Conservation (phyloP, 2,888 invertebrate species). For the Aphodius sticticus region DNA sequence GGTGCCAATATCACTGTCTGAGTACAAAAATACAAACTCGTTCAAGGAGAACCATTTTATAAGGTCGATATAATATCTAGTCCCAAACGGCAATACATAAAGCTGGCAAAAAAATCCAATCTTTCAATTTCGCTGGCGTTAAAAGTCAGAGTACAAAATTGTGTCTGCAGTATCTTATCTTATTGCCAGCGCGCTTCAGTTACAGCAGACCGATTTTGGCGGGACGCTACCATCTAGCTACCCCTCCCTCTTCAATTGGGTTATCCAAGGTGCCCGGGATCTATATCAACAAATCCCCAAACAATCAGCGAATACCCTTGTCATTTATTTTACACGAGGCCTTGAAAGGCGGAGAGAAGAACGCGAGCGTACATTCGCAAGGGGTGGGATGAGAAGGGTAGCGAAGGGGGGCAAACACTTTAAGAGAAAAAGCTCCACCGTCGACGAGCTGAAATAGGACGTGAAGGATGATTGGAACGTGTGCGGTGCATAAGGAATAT, state of each 20-base stretch:
- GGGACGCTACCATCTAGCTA: not conserved
- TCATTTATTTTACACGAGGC: not conserved
- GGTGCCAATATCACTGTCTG: too few relatives aligned
- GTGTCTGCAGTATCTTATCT: not conserved
- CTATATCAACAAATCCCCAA: not conserved
- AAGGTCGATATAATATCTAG: not conserved
- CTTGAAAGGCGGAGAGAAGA: not conserved
- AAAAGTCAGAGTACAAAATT: not conserved
- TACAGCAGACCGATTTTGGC: not conserved
- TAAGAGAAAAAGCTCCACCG: not conserved
- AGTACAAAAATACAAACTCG: too few relatives aligned
- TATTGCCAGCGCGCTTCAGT: not conserved
- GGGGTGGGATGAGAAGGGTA: not conserved
- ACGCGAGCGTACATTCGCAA: not conserved
- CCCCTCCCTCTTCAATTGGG: not conserved
- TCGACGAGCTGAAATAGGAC: not conserved
- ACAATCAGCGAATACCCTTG: not conserved
- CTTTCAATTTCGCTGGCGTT: not conserved
- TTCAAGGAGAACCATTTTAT: too few relatives aligned
- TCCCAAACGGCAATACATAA: not conserved
- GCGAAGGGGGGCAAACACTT: not conserved
- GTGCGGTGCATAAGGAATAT: slow-evolving; percentile 4
- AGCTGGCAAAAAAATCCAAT: not conserved
- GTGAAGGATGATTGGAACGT: slow-evolving; percentile 4
- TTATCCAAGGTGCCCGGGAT: not conserved